Evolutionary conservation across 2,888 invertebrate species (phyloP).

Genomic region (Caradrina kadenii): DNA sequence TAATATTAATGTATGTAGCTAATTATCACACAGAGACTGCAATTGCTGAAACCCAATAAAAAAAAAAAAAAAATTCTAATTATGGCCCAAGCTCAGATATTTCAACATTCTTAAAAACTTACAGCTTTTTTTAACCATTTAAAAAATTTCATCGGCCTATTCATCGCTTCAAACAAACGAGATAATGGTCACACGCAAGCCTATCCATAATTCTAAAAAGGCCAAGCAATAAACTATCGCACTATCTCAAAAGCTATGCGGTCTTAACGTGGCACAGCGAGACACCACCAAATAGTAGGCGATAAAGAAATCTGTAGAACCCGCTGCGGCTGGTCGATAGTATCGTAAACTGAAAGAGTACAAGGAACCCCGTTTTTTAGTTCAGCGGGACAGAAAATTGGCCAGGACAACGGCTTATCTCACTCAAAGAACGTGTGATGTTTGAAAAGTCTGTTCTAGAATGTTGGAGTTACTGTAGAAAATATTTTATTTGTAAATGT

Average conservation of each 20-base stretch:
- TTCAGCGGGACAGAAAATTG: constrained; percentile 69
- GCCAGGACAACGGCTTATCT: constrained; percentile 64
- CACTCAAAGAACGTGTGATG: constrained; percentile 50
- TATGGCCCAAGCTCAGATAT: background rate
- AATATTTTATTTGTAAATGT: constrained; percentile 15
- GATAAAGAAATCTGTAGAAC: constrained; percentile 38
- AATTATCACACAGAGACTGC: too few species aligned
- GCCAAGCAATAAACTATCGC: background rate
- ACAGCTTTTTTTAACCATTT: too few species aligned
- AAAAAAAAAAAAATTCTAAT: background rate
- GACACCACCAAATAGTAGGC: background rate
- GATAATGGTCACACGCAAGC: too few species aligned
- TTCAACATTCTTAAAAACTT: too few species aligned
- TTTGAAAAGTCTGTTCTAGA: constrained; percentile 25
- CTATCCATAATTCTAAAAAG: background rate
- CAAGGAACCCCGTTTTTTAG: constrained; percentile 63
- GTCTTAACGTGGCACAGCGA: background rate
- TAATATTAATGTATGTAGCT: too few species aligned
- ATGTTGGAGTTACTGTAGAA: constrained; percentile 12
- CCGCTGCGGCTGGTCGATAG: constrained; percentile 33
- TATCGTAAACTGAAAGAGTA: constrained; percentile 53
- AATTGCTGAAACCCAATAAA: too few species aligned
- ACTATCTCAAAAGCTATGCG: constrained; percentile 9
- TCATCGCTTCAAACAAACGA: too few species aligned
- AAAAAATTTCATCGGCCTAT: too few species aligned